phyloP scores from a whole-genome alignment of 1,140 invertebrate species.

The Nebria ingens region DNA sequence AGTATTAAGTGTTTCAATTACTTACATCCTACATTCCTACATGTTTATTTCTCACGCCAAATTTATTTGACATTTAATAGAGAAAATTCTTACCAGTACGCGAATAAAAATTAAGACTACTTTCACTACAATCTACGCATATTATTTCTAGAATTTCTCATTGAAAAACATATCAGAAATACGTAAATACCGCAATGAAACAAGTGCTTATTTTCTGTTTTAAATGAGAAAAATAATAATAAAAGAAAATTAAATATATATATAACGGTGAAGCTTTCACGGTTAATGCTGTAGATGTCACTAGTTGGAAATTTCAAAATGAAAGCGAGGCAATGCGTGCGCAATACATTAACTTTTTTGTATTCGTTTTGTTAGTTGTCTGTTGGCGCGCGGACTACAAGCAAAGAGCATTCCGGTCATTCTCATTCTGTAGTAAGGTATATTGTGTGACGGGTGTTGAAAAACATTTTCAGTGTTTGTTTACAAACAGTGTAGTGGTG shows the following conservation, averaged over 20 bases:
- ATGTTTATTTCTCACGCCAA: neutral
- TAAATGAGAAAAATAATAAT: no score
- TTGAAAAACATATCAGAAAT: no score
- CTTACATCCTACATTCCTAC: neutral
- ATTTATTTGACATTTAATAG: neutral
- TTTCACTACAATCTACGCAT: no score
- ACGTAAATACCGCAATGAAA: no score
- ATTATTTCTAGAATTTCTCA: no score
- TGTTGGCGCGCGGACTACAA: neutral
- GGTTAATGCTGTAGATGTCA: no score
- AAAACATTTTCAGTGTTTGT: neutral
- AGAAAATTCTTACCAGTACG: neutral
- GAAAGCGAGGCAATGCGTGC: no score
- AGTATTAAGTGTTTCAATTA: slow-evolving; percentile 2
- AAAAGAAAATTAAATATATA: no score
- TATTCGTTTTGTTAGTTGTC: neutral
- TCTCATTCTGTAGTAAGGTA: neutral
- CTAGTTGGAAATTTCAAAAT: no score
- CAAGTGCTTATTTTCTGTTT: no score
- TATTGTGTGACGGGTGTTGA: neutral
- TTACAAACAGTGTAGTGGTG: slow-evolving; percentile 4
- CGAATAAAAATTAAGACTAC: neutral
- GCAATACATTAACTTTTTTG: neutral
- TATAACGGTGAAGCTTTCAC: no score
- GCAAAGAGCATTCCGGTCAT: neutral